Percentiles rank a stretch among this genome's conserved stretches.
These are phyloP conservation scores for Sebastes schlegelii DNA, from an alignment of 2,113 vertebrate genomes.

Conservation along the genomic window DNA sequence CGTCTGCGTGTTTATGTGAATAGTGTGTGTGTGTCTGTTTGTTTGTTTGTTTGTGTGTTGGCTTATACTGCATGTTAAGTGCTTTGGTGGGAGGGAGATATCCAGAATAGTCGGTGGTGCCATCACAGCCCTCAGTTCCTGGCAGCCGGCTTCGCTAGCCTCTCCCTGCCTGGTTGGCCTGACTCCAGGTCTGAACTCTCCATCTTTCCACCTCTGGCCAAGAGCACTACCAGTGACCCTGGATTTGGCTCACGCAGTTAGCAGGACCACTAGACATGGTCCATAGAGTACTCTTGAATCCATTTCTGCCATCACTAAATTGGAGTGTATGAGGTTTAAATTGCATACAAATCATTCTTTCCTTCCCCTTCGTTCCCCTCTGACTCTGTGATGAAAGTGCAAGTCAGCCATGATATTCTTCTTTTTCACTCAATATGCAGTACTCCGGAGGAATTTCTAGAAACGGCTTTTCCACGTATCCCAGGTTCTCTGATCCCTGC, in stretches of 20 bases:
- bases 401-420: constrained; percentile 60
- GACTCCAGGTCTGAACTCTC: constrained; percentile 55
- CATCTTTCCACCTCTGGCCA: constrained; percentile 52
- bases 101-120: constrained; percentile 63
- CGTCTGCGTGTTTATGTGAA: constrained; percentile 70
- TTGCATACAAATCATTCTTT: constrained; percentile 64
- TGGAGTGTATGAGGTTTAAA: constrained; percentile 61
- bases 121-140: constrained; percentile 63
- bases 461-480: constrained; percentile 59
- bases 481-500: constrained; percentile 69
- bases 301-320: constrained; percentile 65
- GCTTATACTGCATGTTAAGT: constrained; percentile 71
- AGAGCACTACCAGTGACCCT: constrained; percentile 55
- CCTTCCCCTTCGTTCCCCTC: constrained; percentile 30
- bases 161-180: constrained; percentile 59
- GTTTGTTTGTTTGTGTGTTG: constrained; percentile 68
- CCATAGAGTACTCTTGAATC: constrained; percentile 53
- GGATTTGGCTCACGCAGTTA: constrained; percentile 47
- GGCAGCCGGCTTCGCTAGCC: constrained; percentile 60
- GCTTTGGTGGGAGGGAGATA: constrained; percentile 66
- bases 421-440: constrained; percentile 34
- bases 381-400: constrained; percentile 51
- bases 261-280: constrained; percentile 58
- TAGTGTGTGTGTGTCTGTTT: constrained; percentile 56
- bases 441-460: constrained; percentile 42